Percentiles rank a stretch among this genome's conserved stretches.
Evolutionary conservation across 1,140 invertebrate species (phyloP).

Genomic region (Lepidostoma basale): DNA sequence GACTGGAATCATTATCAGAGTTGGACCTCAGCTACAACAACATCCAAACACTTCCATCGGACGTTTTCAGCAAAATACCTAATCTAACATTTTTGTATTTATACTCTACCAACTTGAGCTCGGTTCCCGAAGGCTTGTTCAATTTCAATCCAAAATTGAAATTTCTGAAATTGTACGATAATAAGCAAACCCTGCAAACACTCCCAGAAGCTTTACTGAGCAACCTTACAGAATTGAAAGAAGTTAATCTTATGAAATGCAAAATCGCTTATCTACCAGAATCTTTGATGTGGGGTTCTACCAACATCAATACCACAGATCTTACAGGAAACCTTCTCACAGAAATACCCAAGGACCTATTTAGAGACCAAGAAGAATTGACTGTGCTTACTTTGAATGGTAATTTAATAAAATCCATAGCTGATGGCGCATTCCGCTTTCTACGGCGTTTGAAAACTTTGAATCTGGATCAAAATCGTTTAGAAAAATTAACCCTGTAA

Average conservation of each 20-base stretch:
- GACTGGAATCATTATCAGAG: slow-evolving; percentile 62
- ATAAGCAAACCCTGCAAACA: slow-evolving; percentile 60
- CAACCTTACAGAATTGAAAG: slow-evolving; percentile 60
- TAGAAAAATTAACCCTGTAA: slow-evolving; percentile 62
- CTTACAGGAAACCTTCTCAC: slow-evolving; percentile 63
- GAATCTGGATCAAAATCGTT: slow-evolving; percentile 61
- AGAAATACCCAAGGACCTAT: slow-evolving; percentile 60
- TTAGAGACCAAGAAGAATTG: slow-evolving; percentile 64
- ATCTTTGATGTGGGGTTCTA: slow-evolving; percentile 64
- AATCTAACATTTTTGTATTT: slow-evolving; percentile 66
- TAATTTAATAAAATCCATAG: slow-evolving; percentile 62
- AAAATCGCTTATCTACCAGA: slow-evolving; percentile 61
- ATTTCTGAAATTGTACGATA: slow-evolving; percentile 62
- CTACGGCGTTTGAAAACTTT: slow-evolving; percentile 60
- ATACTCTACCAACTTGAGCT: slow-evolving; percentile 64
- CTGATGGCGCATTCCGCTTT: slow-evolving; percentile 61
- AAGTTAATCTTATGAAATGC: slow-evolving; percentile 59
- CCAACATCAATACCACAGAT: slow-evolving; percentile 61
- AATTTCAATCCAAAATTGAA: slow-evolving; percentile 60
- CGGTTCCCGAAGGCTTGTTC: slow-evolving; percentile 66
- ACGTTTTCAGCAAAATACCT: slow-evolving; percentile 64
- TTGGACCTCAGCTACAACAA: slow-evolving; percentile 68
- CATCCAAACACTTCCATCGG: slow-evolving; percentile 62
- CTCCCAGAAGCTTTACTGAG: slow-evolving; percentile 63
- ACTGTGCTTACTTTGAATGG: slow-evolving; percentile 61